A percentile compares a stretch with the other conserved stretches of the same genome.
Evolutionary conservation across 2,797 vertebrate genomes (phyloP).

Genomic region (Atherinosoma microstoma): DNA sequence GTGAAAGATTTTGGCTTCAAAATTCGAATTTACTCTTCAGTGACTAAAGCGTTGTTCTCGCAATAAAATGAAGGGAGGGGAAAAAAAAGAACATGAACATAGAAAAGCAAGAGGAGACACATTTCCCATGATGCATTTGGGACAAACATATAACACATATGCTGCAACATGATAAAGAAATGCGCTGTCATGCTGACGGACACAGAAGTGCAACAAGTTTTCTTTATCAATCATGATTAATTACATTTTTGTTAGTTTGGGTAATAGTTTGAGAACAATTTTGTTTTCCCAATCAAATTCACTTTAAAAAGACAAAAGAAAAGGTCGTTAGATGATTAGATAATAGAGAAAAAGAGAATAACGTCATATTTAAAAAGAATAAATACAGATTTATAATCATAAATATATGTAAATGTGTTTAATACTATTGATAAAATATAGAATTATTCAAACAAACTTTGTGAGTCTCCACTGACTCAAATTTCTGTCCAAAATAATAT

Average conservation of each 20-base stretch:
- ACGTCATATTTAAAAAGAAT: neutral
- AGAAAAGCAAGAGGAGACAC: constrained; percentile 73
- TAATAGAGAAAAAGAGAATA: neutral
- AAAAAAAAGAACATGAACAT: constrained; percentile 77
- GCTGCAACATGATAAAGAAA: constrained; percentile 41
- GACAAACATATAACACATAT: constrained; percentile 66
- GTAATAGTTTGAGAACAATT: neutral
- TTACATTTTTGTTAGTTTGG: constrained; percentile 12
- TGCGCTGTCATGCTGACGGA: neutral
- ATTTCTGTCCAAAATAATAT: too few relatives aligned
- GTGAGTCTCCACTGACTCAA: fast-evolving
- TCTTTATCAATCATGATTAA: neutral
- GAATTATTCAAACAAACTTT: neutral
- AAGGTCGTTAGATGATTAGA: neutral
- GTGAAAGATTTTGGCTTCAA: constrained; percentile 52
- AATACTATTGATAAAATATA: neutral
- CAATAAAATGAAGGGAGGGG: constrained; percentile 77
- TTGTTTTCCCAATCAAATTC: neutral
- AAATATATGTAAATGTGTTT: neutral
- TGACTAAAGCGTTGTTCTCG: constrained; percentile 81
- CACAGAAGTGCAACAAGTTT: constrained; percentile 14
- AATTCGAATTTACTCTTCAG: constrained; percentile 66
- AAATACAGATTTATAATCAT: too few relatives aligned
- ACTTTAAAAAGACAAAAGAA: neutral
- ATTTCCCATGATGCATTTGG: constrained; percentile 82